Base-by-base conservation (phyloP, 2,113 vertebrate species). In the Haemorhous mexicanus region DNA sequence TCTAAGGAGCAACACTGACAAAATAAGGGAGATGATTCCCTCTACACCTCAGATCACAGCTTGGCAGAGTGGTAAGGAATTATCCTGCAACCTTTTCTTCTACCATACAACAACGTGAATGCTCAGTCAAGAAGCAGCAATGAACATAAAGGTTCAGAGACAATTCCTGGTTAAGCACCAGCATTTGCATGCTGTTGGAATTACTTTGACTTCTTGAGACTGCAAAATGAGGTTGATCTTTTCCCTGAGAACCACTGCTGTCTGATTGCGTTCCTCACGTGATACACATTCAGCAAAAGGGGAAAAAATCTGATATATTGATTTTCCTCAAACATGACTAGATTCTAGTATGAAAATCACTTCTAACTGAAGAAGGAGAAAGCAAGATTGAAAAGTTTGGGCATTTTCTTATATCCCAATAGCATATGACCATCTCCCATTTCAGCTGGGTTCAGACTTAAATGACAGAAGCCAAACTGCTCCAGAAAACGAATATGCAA, bases 21-120 rank as follows among this genome's bases (percentile, higher is more conserved):
- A 95, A 94, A 90, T 86, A 86, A 79, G 59, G 84, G 90, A 89
- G 73, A 94, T 89, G 61, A 96, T 92, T 96, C 93, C 49, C 41
- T 69, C 83, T 75, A 41, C 43, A 52, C 52, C 76, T 56, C 52
- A 67, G 64, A 78, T 77, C 79, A 53, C 83, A 96, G 92, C 64
- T 67, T 86, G 39, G 72, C 61, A 49, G 52, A 84, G 46, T 3
- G 18, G 82, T 11, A 72, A 74, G 69, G 49, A 94, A 90, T 93
- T 81, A 89, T 78, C 80, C 64, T 5, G 1, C 47, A 81, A 78
- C 28, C 69, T 94, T 96, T 93, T 93, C 69, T 93, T 93, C 64
- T 66, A 67, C 68, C 68, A 69, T 49, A 72, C 79, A 88, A 90
- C 52, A 91, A 68, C 68, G 56, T 87, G 88, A 96, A 96, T 95